These are phyloP conservation scores for Catocala sponsa DNA, from an alignment of 2,888 invertebrate species.

Conservation along the genomic window DNA sequence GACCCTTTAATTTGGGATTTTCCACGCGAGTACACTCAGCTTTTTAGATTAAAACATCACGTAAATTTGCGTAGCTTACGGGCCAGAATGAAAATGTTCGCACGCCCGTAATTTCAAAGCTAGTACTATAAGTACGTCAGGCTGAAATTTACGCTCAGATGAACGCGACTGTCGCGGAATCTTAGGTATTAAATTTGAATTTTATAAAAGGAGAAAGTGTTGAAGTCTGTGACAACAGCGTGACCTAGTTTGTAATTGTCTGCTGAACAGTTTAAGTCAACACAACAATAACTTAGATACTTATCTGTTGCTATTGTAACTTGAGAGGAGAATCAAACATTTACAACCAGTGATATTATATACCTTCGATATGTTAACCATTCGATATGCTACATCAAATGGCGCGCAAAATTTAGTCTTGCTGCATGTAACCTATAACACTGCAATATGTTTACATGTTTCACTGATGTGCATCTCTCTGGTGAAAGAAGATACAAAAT, in stretches of 20 bases:
- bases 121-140: constrained; percentile 43
- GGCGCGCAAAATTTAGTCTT: too few species aligned
- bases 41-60: constrained; percentile 72
- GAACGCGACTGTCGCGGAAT: constrained; percentile 17
- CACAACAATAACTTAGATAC: too few species aligned
- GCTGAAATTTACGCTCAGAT: constrained; percentile 39
- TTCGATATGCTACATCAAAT: too few species aligned
- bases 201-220: background rate
- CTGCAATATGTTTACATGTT: too few species aligned
- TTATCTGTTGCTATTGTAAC: too few species aligned
- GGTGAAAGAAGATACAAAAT: too few species aligned
- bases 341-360: too few species aligned
- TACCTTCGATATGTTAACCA: too few species aligned
- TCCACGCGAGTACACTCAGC: constrained; percentile 58
- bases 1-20: constrained; percentile 64
- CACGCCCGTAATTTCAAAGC: constrained; percentile 61
- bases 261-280: too few species aligned
- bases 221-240: background rate
- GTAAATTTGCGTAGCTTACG: constrained; percentile 70
- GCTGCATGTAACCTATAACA: too few species aligned
- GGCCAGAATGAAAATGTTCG: constrained; percentile 59
- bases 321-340: too few species aligned
- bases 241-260: background rate
- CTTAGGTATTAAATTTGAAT: constrained; percentile 2
- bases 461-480: too few species aligned